These are phyloP conservation scores for Sycophaga agraensis DNA, from an alignment of 1,140 invertebrate species.

Conservation along the genomic window DNA sequence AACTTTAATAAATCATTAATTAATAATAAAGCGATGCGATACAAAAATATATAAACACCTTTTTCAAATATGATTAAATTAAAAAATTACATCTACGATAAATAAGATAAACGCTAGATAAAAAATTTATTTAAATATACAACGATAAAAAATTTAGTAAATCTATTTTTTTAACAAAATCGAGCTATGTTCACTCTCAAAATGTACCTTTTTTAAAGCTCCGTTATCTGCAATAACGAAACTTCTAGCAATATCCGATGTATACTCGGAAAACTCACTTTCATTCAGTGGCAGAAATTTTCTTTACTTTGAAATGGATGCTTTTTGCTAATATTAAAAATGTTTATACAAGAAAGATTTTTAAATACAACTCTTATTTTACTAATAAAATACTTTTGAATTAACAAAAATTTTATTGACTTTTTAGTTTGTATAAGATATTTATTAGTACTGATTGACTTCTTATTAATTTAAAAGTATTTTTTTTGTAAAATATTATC, in stretches of 20 bases:
- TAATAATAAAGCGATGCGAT: not conserved
- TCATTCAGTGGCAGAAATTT: not conserved
- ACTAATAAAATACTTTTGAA: not conserved
- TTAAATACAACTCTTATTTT: not conserved
- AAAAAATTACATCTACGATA: conserved; percentile 12
- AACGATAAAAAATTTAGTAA: conserved; percentile 4
- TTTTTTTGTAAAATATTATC: too few relatives aligned
- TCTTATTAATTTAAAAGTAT: not conserved
- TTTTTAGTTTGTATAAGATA: not conserved
- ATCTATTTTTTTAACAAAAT: conserved; percentile 6
- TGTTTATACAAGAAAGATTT: not conserved
- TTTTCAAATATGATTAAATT: conserved; percentile 5
- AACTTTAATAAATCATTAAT: conserved; percentile 3
- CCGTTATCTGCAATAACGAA: not conserved
- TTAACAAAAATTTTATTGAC: not conserved
- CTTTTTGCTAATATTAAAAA: not conserved
- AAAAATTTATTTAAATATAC: conserved; percentile 21
- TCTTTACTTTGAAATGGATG: conserved; percentile 18
- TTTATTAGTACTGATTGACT: not conserved
- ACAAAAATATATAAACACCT: conserved; percentile 24
- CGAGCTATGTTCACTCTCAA: not conserved
- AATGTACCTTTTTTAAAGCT: not conserved
- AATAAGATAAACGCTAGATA: conserved; percentile 1
- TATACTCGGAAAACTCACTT: conserved; percentile 4
- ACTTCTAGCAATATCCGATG: not conserved